A percentile compares a stretch with the other conserved stretches of the same genome.
phyloP scores from a whole-genome alignment of 1,140 invertebrate species.

The Aphidius gifuensis region DNA sequence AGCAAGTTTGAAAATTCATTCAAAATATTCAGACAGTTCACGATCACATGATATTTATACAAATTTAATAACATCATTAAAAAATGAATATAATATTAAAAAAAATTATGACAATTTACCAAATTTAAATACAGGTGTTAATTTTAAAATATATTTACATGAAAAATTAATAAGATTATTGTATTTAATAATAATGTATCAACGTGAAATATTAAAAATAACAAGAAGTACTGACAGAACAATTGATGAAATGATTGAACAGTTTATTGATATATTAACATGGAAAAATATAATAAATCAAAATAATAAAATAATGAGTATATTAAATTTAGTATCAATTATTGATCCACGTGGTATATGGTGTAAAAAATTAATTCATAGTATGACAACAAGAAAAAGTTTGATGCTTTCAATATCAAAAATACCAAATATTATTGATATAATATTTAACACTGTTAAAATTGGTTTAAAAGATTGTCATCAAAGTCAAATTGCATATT shows the following conservation, averaged over 20 bases:
- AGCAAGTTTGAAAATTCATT: constrained; percentile 44
- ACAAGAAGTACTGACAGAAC: constrained; percentile 37
- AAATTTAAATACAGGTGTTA: constrained; percentile 43
- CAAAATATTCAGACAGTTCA: constrained; percentile 39
- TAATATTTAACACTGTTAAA: constrained; percentile 30
- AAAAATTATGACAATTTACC: constrained; percentile 41
- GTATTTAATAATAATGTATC: constrained; percentile 41
- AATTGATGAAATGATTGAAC: constrained; percentile 46
- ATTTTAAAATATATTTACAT: constrained; percentile 49
- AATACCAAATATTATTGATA: constrained; percentile 40
- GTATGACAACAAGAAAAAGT: constrained; percentile 37
- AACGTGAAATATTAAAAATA: constrained; percentile 45
- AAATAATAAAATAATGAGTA: constrained; percentile 33
- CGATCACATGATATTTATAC: constrained; percentile 35
- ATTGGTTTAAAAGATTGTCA: constrained; percentile 34
- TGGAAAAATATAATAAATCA: constrained; percentile 29
- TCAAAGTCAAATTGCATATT: constrained; percentile 31
- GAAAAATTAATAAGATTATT: constrained; percentile 48
- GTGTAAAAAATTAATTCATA: constrained; percentile 47
- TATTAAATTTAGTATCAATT: constrained; percentile 44
- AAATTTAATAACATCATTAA: constrained; percentile 42
- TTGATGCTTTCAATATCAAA: constrained; percentile 40
- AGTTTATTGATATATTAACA: constrained; percentile 44
- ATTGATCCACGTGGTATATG: constrained; percentile 48
- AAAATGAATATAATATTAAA: constrained; percentile 37